A percentile compares a stretch with the other conserved stretches of the same genome.
Conservation (phyloP, 2,797 vertebrate species). For the Pseudochromis fuscus region DNA sequence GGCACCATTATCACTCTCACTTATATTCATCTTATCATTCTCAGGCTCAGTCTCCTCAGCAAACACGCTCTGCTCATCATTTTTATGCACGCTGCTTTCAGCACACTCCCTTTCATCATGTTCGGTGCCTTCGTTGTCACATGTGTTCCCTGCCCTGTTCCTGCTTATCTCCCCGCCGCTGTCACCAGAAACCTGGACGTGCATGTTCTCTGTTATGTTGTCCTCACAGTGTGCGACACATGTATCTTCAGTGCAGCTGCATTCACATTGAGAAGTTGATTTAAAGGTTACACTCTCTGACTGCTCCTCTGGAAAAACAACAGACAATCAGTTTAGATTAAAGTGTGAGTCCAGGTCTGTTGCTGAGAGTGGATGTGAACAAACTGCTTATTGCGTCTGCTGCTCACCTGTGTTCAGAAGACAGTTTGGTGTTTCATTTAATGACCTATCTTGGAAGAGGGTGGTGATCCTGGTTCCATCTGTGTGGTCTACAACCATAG, state of each 20-base stretch:
- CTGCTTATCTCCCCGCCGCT: not conserved
- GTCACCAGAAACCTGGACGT: constrained; percentile 5
- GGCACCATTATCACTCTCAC: constrained; percentile 9
- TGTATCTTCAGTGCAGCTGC: constrained; percentile 25
- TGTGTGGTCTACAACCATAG: constrained; percentile 87
- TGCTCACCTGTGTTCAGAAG: constrained; percentile 77
- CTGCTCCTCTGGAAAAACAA: constrained; percentile 51
- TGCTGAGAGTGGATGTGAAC: not conserved
- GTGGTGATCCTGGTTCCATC: constrained; percentile 95
- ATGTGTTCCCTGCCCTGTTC: not conserved
- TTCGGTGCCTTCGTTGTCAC: not conserved
- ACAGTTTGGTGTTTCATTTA: constrained; percentile 13
- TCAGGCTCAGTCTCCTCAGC: constrained; percentile 14
- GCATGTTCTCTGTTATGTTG: constrained; percentile 13
- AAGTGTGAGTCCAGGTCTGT: too few relatives aligned
- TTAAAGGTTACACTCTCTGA: constrained; percentile 23
- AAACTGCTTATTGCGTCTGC: not conserved
- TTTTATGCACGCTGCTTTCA: constrained; percentile 66
- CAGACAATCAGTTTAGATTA: not conserved
- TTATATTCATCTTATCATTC: not conserved
- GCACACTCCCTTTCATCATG: constrained; percentile 26
- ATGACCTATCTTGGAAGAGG: constrained; percentile 80
- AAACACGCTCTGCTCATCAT: not conserved
- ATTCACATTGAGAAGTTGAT: constrained; percentile 34
- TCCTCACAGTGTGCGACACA: constrained; percentile 23